Percentiles rank a stretch among this genome's conserved stretches.
phyloP scores from a whole-genome alignment of 1,140 invertebrate genomes.

The Daktulosphaira vitifoliae region DNA sequence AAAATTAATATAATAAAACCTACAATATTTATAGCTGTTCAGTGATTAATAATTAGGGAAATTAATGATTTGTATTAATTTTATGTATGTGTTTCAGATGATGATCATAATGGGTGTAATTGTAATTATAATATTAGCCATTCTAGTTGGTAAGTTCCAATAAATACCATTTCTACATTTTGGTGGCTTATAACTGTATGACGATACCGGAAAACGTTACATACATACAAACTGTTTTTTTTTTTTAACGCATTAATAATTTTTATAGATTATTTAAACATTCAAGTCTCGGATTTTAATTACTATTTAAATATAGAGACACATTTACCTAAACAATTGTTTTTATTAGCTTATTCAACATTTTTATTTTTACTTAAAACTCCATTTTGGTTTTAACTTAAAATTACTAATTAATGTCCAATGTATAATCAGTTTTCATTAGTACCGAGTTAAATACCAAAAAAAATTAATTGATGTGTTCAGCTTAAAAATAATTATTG shows the following conservation, averaged over 20 bases:
- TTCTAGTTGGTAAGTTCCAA: slow-evolving; percentile 62
- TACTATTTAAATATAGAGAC: slow-evolving; percentile 26
- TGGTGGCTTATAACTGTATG: slow-evolving; percentile 27
- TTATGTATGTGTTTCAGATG: slow-evolving; percentile 58
- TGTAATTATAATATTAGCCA: slow-evolving; percentile 68
- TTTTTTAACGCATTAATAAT: slow-evolving; percentile 25
- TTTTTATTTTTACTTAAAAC: slow-evolving; percentile 30
- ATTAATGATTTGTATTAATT: too few species aligned
- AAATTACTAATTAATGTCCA: slow-evolving; percentile 6
- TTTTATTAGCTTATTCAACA: slow-evolving; percentile 31
- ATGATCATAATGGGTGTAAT: slow-evolving; percentile 86
- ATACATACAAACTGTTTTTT: slow-evolving; percentile 22
- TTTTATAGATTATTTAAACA: slow-evolving; percentile 22
- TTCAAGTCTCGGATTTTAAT: slow-evolving; percentile 27
- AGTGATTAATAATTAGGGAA: too few species aligned
- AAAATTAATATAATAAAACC: too few species aligned
- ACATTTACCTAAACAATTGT: slow-evolving; percentile 22
- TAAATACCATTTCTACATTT: slow-evolving; percentile 34
- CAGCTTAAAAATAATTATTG: slow-evolving; percentile 28
- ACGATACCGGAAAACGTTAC: slow-evolving; percentile 12
- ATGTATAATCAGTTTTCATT: slow-evolving; percentile 24
- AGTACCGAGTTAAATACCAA: slow-evolving; percentile 17
- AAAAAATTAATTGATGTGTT: slow-evolving; percentile 27
- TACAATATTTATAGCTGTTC: too few species aligned
- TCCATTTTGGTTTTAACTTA: slow-evolving; percentile 19